A percentile compares a stretch with the other conserved stretches of the same genome.
Evolutionary conservation across 1,140 invertebrate genomes (phyloP).

Genomic region (Meloidogyne exigua): DNA sequence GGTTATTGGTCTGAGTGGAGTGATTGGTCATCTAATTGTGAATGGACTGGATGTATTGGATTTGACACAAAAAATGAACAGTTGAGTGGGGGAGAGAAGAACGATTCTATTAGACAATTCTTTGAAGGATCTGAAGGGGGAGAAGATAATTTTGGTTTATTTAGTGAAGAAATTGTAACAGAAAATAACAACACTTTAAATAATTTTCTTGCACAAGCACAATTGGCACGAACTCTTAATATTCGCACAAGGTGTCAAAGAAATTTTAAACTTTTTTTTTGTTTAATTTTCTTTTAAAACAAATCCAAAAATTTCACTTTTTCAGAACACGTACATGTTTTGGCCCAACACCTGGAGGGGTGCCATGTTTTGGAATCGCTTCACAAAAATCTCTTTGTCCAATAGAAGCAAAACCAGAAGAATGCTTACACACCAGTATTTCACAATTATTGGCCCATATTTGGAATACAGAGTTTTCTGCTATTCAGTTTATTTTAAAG

Average conservation of each 20-base stretch:
- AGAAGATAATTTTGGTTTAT: background rate
- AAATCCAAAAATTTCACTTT: too few species aligned
- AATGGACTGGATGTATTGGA: constrained; percentile 13
- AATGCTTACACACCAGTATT: constrained; percentile 1
- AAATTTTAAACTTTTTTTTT: background rate
- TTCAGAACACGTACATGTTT: constrained; percentile 58
- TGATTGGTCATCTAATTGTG: constrained; percentile 58
- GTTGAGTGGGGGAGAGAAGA: background rate
- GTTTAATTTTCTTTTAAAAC: too few species aligned
- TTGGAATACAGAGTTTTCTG: constrained; percentile 3
- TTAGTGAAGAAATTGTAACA: background rate
- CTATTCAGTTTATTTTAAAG: background rate
- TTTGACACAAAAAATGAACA: background rate
- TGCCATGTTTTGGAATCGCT: constrained; percentile 64
- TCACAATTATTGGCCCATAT: constrained; percentile 18
- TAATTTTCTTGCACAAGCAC: constrained; percentile 64
- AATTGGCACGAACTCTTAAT: constrained; percentile 73
- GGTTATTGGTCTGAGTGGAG: constrained; percentile 64
- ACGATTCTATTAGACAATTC: background rate
- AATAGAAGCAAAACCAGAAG: constrained; percentile 17
- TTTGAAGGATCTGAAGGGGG: background rate
- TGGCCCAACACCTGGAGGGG: constrained; percentile 74
- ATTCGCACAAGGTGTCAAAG: constrained; percentile 15
- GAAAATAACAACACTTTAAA: constrained; percentile 57
- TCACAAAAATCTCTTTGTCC: constrained; percentile 54